phyloP scores from a whole-genome alignment of 23 tunicate species.

The Corella eumyota region DNA sequence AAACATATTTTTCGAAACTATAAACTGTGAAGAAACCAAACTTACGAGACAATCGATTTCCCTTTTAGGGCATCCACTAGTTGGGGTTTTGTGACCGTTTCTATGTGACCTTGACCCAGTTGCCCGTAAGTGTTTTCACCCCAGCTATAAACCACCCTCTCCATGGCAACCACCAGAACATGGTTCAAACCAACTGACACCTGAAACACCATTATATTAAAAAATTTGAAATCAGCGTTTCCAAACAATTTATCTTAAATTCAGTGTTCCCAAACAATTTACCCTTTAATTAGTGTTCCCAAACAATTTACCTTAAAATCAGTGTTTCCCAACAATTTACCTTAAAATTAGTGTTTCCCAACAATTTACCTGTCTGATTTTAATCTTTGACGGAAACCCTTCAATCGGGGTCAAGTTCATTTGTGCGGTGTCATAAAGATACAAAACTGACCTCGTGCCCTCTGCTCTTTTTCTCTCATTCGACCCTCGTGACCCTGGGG shows the following conservation, averaged over 20 bases:
- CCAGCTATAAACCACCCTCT: constrained; percentile 70
- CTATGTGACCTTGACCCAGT: constrained; percentile 69
- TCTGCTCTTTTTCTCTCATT: constrained; percentile 25
- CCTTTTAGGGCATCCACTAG: constrained; percentile 78
- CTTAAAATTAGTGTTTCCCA: too few species aligned
- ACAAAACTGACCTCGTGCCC: constrained; percentile 71
- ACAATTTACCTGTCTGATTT: constrained; percentile 47
- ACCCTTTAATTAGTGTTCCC: too few species aligned
- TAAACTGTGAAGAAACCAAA: too few species aligned
- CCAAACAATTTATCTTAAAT: too few species aligned
- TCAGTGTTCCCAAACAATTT: too few species aligned
- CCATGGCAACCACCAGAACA: constrained; percentile 65
- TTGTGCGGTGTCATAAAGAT: constrained; percentile 35
- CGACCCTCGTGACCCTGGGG: constrained; percentile 29
- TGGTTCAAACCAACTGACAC: constrained; percentile 72
- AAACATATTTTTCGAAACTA: too few species aligned
- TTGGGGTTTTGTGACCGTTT: constrained; percentile 40
- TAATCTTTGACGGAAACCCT: constrained; percentile 70
- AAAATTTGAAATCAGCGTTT: not conserved
- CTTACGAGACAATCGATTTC: constrained; percentile 72
- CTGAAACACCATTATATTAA: constrained; percentile 7
- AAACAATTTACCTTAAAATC: too few species aligned
- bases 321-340: too few species aligned
- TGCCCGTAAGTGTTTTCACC: constrained; percentile 74
- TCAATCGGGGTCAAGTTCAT: constrained; percentile 52